Base-by-base conservation (phyloP, 2,113 vertebrate genomes). In the Vanacampus margaritifer region DNA sequence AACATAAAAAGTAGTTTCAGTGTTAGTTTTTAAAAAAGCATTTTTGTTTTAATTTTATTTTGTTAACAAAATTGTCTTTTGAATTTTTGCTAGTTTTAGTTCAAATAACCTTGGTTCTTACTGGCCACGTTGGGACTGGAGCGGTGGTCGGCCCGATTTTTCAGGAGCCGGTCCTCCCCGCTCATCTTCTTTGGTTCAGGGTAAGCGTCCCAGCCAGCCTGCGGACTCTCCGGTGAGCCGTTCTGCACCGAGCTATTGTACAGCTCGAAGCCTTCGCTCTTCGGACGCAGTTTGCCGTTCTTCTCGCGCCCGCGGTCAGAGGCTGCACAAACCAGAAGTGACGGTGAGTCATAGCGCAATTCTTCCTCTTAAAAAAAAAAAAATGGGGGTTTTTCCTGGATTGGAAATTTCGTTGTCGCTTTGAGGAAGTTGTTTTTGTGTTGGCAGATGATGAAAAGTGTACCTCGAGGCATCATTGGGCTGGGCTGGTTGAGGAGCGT, bases 61-160 rank as follows among this genome's bases (percentile, higher is more conserved):
- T n/a, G n/a, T n/a, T n/a, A n/a, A n/a, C n/a, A n/a, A n/a, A n/a
- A n/a, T n/a, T n/a, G n/a, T n/a, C n/a, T n/a, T n/a, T n/a, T n/a
- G n/a, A n/a, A n/a, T n/a, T n/a, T n/a, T n/a, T n/a, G n/a, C n/a
- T n/a, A n/a, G n/a, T n/a, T n/a, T n/a, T n/a, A n/a, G n/a, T n/a
- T n/a, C n/a, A n/a, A n/a, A n/a, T n/a, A n/a, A n/a, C n/a, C n/a
- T n/a, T n/a, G n/a, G n/a, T n/a, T 45, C 96, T 93, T 91, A 99
- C 97, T 98, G 87, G 97, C 97, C 57, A 99, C 97, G 58, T 99
- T 99, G 80, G 97, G 97, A 85, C 96, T 99, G 81, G 97, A 99
- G 23, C 97, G 95, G 86, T 99, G 97, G 80, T 98, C 95, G 0
- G 92, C 93, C 43, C 97, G 88, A 84, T 98, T 97, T 88, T 98